Conservation (phyloP, 53 echinoderm and acorn worm genomes). For the Mesocentrotus franciscanus region DNA sequence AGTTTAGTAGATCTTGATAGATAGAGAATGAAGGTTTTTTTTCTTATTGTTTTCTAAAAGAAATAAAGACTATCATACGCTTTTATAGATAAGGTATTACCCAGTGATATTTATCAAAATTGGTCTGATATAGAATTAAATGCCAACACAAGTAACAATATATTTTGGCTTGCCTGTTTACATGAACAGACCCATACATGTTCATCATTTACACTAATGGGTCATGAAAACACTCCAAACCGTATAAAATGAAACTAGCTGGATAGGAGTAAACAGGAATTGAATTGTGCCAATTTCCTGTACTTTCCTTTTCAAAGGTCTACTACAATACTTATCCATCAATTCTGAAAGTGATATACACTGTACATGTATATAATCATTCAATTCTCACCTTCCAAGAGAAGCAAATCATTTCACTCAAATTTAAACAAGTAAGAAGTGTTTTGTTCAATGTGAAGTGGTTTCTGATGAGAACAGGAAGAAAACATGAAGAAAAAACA, state of each 20-base stretch:
- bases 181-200: not conserved
- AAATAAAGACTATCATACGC: too few relatives aligned
- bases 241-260: not conserved
- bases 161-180: too few relatives aligned
- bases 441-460: not conserved
- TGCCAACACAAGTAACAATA: too few relatives aligned
- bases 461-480: too few relatives aligned
- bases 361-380: not conserved
- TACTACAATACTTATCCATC: not conserved
- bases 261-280: not conserved
- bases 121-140: too few relatives aligned
- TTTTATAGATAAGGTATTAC: too few relatives aligned
- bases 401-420: not conserved
- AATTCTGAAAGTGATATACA: not conserved
- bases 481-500: too few relatives aligned
- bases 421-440: not conserved
- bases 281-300: not conserved
- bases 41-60: too few relatives aligned
- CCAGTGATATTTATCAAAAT: too few relatives aligned
- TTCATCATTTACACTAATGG: not conserved
- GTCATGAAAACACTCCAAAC: not conserved
- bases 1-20: too few relatives aligned
- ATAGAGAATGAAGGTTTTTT: too few relatives aligned
- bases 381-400: not conserved
- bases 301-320: not conserved